Evolutionary conservation across 2,888 invertebrate species (phyloP), one percentile per base, ranked within the genome.

Genomic region (Plagodis dolabraria): DNA sequence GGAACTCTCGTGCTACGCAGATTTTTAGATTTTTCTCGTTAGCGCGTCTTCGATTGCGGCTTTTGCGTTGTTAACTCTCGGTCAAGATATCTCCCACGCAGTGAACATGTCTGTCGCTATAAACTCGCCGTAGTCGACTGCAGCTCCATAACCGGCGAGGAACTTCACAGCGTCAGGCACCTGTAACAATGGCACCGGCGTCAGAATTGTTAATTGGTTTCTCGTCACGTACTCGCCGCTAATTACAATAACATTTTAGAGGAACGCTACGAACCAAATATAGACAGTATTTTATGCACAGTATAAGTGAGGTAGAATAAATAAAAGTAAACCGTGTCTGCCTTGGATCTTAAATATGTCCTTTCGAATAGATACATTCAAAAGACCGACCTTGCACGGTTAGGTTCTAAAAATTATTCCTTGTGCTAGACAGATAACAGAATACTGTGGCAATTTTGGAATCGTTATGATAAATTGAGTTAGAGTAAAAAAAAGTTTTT

Each of bases 111-210:
- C 76, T 65, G 74, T 74, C 70, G 69, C 69, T 69, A 68, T 74
- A 64, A 64, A 66, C 53, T 64, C 54, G 57, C 71, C 64, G 79
- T 83, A 89, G 82, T 91, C 89, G 71, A 90, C 79, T 61, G 89
- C 92, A 69, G 89, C 87, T 65, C 91, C 89, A 83, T 89, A 89
- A 69, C 90, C 88, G 73, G 81, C 77, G 65, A 89, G 88, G 79
- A 83, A 85, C 81, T 85, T 83, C 71, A 83, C 84, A 79, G 87
- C 86, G 75, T 81, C 85, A 65, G 85, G 83, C 79, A 87, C 82
- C 92, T 92, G 89, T 60, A 92, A 92, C 92, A 91, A 91, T 80
- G 10, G 63, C 72, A 82, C 65, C 43, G 65, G 79, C 77, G 77
- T 85, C 73, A 82, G 76, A 68, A 74, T 72, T 60, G 66, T 63